These are phyloP conservation scores for Leptothorax acervorum DNA, from an alignment of 2,888 invertebrate species.

Conservation along the genomic window DNA sequence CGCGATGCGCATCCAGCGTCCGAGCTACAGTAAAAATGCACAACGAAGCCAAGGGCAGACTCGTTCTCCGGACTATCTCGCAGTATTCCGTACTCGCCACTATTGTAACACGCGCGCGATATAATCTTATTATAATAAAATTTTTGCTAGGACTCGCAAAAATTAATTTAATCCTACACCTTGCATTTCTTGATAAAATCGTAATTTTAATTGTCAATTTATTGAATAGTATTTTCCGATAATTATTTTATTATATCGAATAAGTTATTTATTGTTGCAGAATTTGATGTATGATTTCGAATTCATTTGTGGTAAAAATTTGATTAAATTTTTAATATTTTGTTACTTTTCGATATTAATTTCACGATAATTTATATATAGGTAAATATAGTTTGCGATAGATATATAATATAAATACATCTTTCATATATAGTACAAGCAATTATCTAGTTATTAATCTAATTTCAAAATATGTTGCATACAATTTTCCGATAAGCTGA, in stretches of 20 bases:
- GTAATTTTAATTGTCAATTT: slow-evolving; percentile 13
- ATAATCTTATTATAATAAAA: slow-evolving; percentile 22
- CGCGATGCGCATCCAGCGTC: slow-evolving; percentile 43
- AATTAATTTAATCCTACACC: not conserved
- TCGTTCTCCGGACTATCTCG: slow-evolving; percentile 34
- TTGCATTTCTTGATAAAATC: not conserved
- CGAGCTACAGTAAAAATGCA: slow-evolving; percentile 37
- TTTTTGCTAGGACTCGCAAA: not conserved
- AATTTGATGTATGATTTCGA: not conserved
- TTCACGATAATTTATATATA: too few relatives aligned
- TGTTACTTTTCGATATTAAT: too few relatives aligned
- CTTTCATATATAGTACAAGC: not conserved
- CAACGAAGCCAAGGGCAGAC: slow-evolving; percentile 41
- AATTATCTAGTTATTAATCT: not conserved
- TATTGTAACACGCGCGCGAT: not conserved
- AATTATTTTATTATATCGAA: not conserved
- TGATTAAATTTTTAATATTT: too few relatives aligned
- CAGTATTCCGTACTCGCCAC: not conserved
- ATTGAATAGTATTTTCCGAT: not conserved
- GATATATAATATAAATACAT: not conserved
- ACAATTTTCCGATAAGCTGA: not conserved
- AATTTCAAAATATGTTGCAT: not conserved
- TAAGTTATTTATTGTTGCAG: not conserved
- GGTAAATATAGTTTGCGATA: too few relatives aligned
- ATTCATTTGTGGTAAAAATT: too few relatives aligned